Conservation (phyloP, 2,888 invertebrate species). For the Xestia rhomboidea region DNA sequence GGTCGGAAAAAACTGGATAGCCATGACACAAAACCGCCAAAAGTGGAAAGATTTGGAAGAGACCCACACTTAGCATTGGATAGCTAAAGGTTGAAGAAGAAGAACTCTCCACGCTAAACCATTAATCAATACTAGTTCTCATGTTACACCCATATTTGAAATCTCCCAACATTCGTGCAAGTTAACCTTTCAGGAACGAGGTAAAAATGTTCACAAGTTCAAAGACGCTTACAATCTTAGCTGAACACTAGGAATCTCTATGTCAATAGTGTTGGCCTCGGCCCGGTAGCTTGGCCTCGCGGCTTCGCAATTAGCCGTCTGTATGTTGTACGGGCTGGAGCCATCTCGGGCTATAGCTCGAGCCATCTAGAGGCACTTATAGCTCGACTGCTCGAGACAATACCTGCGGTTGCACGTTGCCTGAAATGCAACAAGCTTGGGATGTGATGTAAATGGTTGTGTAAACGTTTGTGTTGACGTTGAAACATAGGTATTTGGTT, state of each 20-base stretch:
- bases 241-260: constrained; percentile 39
- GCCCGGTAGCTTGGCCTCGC: constrained; percentile 20
- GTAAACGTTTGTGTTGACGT: neutral
- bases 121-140: neutral
- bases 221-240: constrained; percentile 29
- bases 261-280: constrained; percentile 48
- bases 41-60: too few species aligned
- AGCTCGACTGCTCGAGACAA: constrained; percentile 12
- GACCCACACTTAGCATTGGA: too few species aligned
- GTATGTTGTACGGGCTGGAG: constrained; percentile 29
- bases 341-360: neutral
- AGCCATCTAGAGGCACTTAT: neutral
- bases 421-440: constrained; percentile 22
- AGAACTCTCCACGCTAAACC: too few species aligned
- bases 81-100: too few species aligned
- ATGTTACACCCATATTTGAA: too few species aligned
- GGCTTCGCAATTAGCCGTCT: constrained; percentile 49
- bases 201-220: constrained; percentile 19
- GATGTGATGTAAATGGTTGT: neutral
- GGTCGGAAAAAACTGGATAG: too few species aligned
- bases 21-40: too few species aligned
- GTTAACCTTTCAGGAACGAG: neutral
- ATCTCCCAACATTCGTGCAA: neutral
- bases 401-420: constrained; percentile 8
- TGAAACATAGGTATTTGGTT: neutral